phyloP scores from a whole-genome alignment of 1,140 invertebrate genomes.

The Drosophila ambigua region DNA sequence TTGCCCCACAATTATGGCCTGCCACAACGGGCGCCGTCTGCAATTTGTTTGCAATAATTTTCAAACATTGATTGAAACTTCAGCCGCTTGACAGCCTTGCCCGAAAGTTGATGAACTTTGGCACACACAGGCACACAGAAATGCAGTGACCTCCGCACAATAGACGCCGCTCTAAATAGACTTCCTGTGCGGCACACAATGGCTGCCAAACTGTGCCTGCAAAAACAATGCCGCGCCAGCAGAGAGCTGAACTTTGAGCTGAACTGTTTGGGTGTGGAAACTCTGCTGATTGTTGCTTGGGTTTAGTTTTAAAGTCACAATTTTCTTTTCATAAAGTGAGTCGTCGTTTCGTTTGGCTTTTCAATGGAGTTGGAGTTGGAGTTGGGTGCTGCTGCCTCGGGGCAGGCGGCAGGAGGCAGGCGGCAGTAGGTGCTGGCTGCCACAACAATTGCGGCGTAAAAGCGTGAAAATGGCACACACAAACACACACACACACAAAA shows the following conservation, averaged over 20 bases:
- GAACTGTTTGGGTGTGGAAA: constrained; percentile 18
- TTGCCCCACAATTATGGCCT: constrained; percentile 4
- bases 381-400: constrained; percentile 16
- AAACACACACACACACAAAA: constrained; percentile 39
- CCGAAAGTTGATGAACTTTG: constrained; percentile 69
- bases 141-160: constrained; percentile 66
- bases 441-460: constrained; percentile 80
- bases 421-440: constrained; percentile 9
- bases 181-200: constrained; percentile 36
- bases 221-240: constrained; percentile 3
- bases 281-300: constrained; percentile 50
- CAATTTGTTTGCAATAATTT: constrained; percentile 75
- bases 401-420: too few relatives aligned
- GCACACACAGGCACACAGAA: constrained; percentile 43
- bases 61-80: constrained; percentile 30
- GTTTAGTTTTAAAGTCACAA: constrained; percentile 75
- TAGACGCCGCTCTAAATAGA: constrained; percentile 69
- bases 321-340: constrained; percentile 66
- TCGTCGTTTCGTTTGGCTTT: constrained; percentile 17
- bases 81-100: background rate
- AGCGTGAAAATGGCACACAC: constrained; percentile 73
- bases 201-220: constrained; percentile 67
- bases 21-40: constrained; percentile 19
- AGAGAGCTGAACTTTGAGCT: constrained; percentile 18
- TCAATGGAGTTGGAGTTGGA: constrained; percentile 52